Evolutionary conservation across 2,888 invertebrate species (phyloP).

Genomic region (Drosophila prolongata): DNA sequence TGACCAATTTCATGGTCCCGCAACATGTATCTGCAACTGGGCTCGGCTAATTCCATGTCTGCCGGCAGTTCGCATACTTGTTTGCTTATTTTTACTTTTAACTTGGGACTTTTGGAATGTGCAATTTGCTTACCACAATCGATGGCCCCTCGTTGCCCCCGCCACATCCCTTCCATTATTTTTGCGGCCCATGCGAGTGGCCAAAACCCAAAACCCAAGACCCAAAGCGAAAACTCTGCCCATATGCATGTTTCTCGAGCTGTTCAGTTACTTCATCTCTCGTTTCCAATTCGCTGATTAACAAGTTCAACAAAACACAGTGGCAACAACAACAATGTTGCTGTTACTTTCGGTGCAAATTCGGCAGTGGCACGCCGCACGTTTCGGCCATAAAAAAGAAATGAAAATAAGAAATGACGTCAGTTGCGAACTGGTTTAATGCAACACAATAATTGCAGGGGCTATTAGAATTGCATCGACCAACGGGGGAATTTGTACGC

Average conservation of each 20-base stretch:
- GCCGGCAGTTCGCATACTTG: slow-evolving; percentile 33
- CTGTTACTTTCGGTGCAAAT: slow-evolving; percentile 69
- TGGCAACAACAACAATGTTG: slow-evolving; percentile 43
- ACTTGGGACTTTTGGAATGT: slow-evolving; percentile 51
- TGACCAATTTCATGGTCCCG: slow-evolving; percentile 46
- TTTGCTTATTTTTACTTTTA: slow-evolving; percentile 41
- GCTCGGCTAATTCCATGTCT: slow-evolving; percentile 12
- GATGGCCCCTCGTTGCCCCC: slow-evolving; percentile 35
- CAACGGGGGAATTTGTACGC: slow-evolving; percentile 39
- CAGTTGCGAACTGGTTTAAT: slow-evolving; percentile 46
- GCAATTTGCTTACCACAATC: slow-evolving; percentile 70
- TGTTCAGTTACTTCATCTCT: slow-evolving; percentile 73
- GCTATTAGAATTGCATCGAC: slow-evolving; percentile 70
- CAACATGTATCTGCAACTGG: slow-evolving; percentile 24
- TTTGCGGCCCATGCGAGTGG: slow-evolving; percentile 35
- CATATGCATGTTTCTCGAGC: slow-evolving; percentile 44
- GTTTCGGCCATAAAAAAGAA: slow-evolving; percentile 55
- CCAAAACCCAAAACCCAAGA: slow-evolving; percentile 29
- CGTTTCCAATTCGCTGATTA: slow-evolving; percentile 80
- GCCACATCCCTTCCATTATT: slow-evolving; percentile 28
- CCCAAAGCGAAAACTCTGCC: slow-evolving; percentile 31
- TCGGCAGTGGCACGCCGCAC: slow-evolving; percentile 61
- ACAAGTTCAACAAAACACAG: slow-evolving; percentile 73
- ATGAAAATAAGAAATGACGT: slow-evolving; percentile 24
- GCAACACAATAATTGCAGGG: slow-evolving; percentile 57